Evolutionary conservation across 2,113 vertebrate species (phyloP), one percentile per base, ranked within the genome.

Genomic region (Xenopus tropicalis): DNA sequence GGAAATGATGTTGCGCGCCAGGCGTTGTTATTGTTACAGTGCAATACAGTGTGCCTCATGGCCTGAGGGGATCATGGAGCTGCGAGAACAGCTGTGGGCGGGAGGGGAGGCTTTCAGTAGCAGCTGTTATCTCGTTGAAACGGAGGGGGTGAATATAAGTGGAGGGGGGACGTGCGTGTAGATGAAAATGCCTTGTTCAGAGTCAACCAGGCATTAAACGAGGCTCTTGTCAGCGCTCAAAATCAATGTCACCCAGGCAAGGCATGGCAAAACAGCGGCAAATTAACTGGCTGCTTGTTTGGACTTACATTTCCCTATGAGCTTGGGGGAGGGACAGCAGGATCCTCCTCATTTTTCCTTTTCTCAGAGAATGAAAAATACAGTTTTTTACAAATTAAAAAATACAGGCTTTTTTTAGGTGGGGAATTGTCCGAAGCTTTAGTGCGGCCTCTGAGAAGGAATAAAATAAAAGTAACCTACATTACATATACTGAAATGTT

Each of bases 101-200:
- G 29, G 42, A 66, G 72, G 56, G 72, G 54, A 57, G 22, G 71
- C 29, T 43, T 87, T 91, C 89, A 57, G 89, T 78, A 86, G 85
- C 91, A 92, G 89, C 89, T 93, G 90, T 88, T 88, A 79, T 85
- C 86, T 88, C 29, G 86, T 87, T 88, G 86, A 89, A 85, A 87
- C 82, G 79, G 70, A 8, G 9, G 16, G 52, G 71, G 52, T 37
- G 29, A 37, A 37, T 37, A 7, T 37, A 37, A 37, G 29, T 8
- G 29, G 29, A 37, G 29, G 29, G 16, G 46, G 46, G 46, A 37
- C 89, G 90, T 92, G 10, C 10, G 29, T 37, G 29, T 37, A 37
- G 29, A 11, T 42, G 71, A 42, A 11, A 23, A 43, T 16, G 61
- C 54, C 21, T 90, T 92, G 90, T 85, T 89, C 79, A 25, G 76